Conservation (phyloP, 2,113 vertebrate species). For the Microtus pennsylvanicus region DNA sequence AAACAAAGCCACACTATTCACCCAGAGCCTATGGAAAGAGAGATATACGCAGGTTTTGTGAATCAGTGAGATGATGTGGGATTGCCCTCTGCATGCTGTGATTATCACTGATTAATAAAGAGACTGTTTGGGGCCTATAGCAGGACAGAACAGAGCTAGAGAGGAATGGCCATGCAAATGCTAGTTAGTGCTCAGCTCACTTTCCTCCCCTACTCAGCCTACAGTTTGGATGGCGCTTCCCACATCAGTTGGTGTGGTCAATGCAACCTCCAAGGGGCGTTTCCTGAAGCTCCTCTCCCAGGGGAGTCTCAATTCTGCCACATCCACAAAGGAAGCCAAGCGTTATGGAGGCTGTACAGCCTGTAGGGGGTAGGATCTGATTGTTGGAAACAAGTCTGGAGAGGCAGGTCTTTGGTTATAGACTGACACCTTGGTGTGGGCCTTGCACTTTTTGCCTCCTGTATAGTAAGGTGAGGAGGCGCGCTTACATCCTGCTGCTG, state of each 20-base stretch:
- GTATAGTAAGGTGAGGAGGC: too few relatives aligned
- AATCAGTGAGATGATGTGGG: slow-evolving; percentile 44
- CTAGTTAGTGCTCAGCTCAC: not conserved
- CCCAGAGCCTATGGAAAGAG: slow-evolving; percentile 72
- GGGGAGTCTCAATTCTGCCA: not conserved
- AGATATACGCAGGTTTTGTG: slow-evolving; percentile 59
- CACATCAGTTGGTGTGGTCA: too few relatives aligned
- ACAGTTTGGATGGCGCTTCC: not conserved
- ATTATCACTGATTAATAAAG: too few relatives aligned
- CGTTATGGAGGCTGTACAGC: not conserved
- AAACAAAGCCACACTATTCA: slow-evolving; percentile 64
- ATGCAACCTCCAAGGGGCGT: too few relatives aligned
- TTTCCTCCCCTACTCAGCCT: not conserved
- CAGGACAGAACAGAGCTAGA: too few relatives aligned
- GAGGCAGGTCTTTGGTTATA: not conserved
- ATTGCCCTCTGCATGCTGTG: too few relatives aligned
- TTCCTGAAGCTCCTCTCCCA: not conserved
- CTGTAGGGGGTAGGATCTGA: not conserved
- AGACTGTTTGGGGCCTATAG: too few relatives aligned
- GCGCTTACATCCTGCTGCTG: not conserved
- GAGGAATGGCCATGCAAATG: too few relatives aligned
- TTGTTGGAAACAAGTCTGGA: not conserved
- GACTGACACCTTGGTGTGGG: not conserved
- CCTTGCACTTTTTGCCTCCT: too few relatives aligned
- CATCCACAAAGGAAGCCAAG: not conserved